These are phyloP conservation scores for Dendroctonus valens DNA, from an alignment of 1,140 invertebrate genomes.

Conservation along the genomic window DNA sequence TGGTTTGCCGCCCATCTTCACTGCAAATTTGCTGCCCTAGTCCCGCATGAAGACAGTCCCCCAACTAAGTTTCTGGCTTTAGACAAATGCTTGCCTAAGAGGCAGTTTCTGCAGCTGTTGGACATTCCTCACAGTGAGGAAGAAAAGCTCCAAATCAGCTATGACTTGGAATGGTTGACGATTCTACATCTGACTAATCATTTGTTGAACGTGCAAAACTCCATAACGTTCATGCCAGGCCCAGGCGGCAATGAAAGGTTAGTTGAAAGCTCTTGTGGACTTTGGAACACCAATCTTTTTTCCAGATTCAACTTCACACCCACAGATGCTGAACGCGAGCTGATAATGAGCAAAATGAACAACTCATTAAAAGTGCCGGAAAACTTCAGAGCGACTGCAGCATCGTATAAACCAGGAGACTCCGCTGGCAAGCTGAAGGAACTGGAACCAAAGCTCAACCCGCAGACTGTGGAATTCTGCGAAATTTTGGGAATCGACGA, in stretches of 20 bases:
- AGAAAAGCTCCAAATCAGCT: slow-evolving; percentile 63
- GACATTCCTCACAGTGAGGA: slow-evolving; percentile 59
- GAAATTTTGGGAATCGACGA: slow-evolving; percentile 76
- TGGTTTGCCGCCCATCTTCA: slow-evolving; percentile 99
- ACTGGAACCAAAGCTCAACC: slow-evolving; percentile 63
- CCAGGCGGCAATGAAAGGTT: slow-evolving; percentile 66
- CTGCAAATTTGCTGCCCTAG: slow-evolving; percentile 88
- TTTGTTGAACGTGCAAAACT: slow-evolving; percentile 71
- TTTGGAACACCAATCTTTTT: slow-evolving; percentile 33
- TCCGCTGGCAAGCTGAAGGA: slow-evolving; percentile 46
- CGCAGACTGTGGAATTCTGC: slow-evolving; percentile 81
- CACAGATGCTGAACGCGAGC: slow-evolving; percentile 69
- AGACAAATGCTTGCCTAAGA: slow-evolving; percentile 91
- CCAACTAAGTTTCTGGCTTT: slow-evolving; percentile 90
- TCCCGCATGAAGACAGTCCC: slow-evolving; percentile 62
- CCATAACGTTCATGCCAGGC: slow-evolving; percentile 76
- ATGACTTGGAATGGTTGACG: slow-evolving; percentile 94
- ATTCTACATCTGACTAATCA: slow-evolving; percentile 88
- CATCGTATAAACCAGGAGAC: slow-evolving; percentile 58
- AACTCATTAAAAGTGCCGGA: slow-evolving; percentile 67
- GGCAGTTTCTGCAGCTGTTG: slow-evolving; percentile 81
- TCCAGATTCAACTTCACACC: slow-evolving; percentile 74
- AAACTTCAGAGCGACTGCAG: slow-evolving; percentile 75
- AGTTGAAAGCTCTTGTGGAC: slow-evolving; percentile 10
- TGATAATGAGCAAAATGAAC: slow-evolving; percentile 65